Percentiles rank a stretch among this genome's conserved stretches.
Evolutionary conservation across 2,113 vertebrate genomes (phyloP).

Genomic region (Parus major): DNA sequence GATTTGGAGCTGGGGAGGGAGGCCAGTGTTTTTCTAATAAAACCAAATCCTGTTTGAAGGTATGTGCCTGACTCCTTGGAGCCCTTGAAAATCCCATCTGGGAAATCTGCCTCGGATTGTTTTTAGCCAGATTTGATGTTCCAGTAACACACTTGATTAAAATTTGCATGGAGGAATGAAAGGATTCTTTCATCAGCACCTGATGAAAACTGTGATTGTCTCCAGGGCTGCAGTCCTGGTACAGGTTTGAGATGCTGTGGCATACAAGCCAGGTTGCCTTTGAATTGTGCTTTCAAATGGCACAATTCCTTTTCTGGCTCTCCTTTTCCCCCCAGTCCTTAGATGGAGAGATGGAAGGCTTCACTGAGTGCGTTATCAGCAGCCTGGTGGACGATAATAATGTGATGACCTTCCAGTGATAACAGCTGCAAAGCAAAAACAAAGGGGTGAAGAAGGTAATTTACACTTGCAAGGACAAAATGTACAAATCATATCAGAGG

Average conservation of each 20-base stretch:
- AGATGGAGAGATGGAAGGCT: background rate
- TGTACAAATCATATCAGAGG: background rate
- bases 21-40: background rate
- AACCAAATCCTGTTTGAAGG: background rate
- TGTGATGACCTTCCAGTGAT: background rate
- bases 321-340: accelerated
- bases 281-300: background rate
- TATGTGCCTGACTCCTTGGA: background rate
- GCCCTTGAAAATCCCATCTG: background rate
- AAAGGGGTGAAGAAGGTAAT: background rate
- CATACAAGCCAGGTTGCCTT: background rate
- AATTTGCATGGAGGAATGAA: background rate
- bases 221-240: background rate
- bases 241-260: background rate
- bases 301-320: background rate
- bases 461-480: constrained; percentile 2
- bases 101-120: background rate
- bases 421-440: background rate
- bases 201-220: background rate
- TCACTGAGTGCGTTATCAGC: background rate
- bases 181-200: background rate
- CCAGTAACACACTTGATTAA: background rate
- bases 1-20: background rate
- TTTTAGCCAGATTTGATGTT: background rate
- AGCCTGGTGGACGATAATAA: background rate